These are phyloP conservation scores for Apaloderma vittatum DNA, from an alignment of 2,113 vertebrate genomes.

Conservation along the genomic window DNA sequence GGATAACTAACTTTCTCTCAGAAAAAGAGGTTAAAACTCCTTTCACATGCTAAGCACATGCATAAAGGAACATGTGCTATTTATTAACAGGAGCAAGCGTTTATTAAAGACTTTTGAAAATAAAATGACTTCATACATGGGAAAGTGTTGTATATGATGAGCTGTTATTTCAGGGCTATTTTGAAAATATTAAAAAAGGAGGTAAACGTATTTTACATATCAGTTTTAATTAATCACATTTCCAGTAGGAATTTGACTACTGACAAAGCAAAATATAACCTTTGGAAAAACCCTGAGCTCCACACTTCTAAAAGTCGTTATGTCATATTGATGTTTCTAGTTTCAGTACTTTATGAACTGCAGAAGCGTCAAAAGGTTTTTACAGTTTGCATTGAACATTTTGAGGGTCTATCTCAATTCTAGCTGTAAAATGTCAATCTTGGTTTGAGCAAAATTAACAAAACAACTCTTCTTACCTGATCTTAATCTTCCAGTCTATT, in stretches of 20 bases:
- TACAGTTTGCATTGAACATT: not conserved
- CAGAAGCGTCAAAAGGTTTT: not conserved
- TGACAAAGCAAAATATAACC: not conserved
- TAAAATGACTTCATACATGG: slow-evolving; percentile 32
- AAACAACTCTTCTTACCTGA: not conserved
- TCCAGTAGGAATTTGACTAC: slow-evolving; percentile 1
- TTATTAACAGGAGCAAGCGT: slow-evolving; percentile 34
- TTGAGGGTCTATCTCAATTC: not conserved
- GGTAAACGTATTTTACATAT: not conserved
- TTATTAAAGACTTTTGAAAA: slow-evolving; percentile 57
- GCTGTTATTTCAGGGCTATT: slow-evolving; percentile 24
- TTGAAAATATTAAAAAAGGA: slow-evolving; percentile 5
- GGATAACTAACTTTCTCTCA: not conserved
- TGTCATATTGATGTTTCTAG: not conserved
- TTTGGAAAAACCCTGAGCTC: not conserved
- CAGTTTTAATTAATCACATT: slow-evolving; percentile 21
- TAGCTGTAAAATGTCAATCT: not conserved
- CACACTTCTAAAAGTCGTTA: not conserved
- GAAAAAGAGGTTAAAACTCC: slow-evolving; percentile 8
- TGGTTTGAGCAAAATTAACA: not conserved
- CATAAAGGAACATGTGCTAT: slow-evolving; percentile 27
- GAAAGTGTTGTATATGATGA: slow-evolving; percentile 7
- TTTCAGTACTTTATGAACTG: not conserved
- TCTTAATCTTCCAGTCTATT: not conserved
- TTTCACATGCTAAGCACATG: not conserved